Evolutionary conservation across 2,797 vertebrate species (phyloP), one percentile per base, ranked within the genome.

Genomic region (Pagetopsis macropterus): DNA sequence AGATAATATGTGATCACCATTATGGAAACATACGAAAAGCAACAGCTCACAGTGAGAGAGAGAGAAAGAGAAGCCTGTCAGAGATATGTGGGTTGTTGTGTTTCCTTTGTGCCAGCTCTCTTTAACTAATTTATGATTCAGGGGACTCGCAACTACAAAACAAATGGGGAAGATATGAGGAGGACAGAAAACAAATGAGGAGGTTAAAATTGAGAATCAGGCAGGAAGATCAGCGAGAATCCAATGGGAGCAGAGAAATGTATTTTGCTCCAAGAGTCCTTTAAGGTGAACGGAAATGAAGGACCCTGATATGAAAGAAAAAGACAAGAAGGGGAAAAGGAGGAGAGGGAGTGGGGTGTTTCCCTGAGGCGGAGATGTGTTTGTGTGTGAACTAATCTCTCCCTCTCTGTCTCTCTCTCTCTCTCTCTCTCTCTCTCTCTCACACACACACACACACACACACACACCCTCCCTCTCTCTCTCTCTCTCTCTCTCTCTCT

Each of bases 71-170:
- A 49, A 65, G 16, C 23, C 60, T 27, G 54, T 43, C 57, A 62
- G 50, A 72, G 73, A 70, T 76, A 60, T 86, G 75, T 76, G 62
- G 41, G 61, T 68, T 85, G 57, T 76, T 75, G 65, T 60, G 55
- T 65, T 63, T 57, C 63, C 37, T 73, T 68, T 63, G 75, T 72
- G 69, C 45, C 78, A 70, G 75, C 43, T 64, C 63, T 65, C 50
- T 75, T 72, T 87, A 78, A 91, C 76, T 93, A 91, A 92, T 92
- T 91, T 65, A 93, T 91, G 85, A 92, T 87, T 81, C 63, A 7
- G 59, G 73, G 74, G 81, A 83, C 56, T 76, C 43, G 33, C 73
- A 72, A 52, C 64, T 58, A 83, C 81, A 73, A 76, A n/a, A 81
- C 64, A 50, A 62, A 44, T 17, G 65, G 21, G 51, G 41, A 54